Percentiles rank a stretch among this genome's conserved stretches.
Evolutionary conservation across 1,140 invertebrate genomes (phyloP).

Genomic region (Hyposmocoma kahamanoa): DNA sequence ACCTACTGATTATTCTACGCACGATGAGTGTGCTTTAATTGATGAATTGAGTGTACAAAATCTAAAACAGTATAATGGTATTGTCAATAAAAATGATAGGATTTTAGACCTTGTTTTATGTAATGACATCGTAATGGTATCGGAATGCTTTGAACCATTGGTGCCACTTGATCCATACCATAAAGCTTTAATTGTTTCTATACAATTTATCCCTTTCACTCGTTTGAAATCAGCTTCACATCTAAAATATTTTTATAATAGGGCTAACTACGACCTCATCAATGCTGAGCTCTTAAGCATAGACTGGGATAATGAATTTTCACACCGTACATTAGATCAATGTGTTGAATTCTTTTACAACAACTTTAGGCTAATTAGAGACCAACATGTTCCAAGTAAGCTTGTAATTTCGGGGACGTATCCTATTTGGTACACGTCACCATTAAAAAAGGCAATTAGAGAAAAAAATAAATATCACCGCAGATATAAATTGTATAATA

Average conservation of each 20-base stretch:
- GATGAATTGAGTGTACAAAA: slow-evolving; percentile 11
- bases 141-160: slow-evolving; percentile 9
- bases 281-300: no score
- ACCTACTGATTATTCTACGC: background rate
- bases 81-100: slow-evolving; percentile 12
- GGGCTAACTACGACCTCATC: no score
- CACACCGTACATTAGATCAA: no score
- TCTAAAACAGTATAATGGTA: slow-evolving; percentile 11
- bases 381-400: no score
- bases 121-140: slow-evolving; percentile 9
- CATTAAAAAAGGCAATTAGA: no score
- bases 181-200: slow-evolving; percentile 8
- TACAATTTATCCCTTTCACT: background rate
- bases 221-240: slow-evolving; percentile 1
- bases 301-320: no score
- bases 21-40: slow-evolving; percentile 6
- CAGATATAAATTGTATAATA: no score
- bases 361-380: no score
- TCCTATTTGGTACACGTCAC: no score
- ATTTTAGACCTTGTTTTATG: slow-evolving; percentile 17
- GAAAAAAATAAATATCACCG: no score
- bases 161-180: slow-evolving; percentile 17
- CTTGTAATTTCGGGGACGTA: no score
- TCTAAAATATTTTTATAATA: slow-evolving; percentile 6
- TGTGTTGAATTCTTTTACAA: no score